Percentiles rank a stretch among this genome's conserved stretches.
These are phyloP conservation scores for Drosophila santomea DNA, from an alignment of 1,140 invertebrate species.

Conservation along the genomic window DNA sequence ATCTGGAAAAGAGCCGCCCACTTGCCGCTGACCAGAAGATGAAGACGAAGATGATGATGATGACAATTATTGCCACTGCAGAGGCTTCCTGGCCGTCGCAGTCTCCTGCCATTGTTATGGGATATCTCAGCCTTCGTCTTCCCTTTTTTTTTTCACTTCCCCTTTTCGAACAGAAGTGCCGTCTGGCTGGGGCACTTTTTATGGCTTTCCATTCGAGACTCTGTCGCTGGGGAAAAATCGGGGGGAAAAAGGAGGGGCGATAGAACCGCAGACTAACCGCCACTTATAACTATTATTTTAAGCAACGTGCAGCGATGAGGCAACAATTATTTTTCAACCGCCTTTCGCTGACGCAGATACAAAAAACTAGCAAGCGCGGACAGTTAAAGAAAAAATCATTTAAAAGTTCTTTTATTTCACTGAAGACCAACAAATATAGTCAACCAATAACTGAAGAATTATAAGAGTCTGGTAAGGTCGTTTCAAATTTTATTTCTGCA, in stretches of 20 bases:
- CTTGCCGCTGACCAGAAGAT: constrained; percentile 73
- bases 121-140: constrained; percentile 26
- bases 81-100: constrained; percentile 18
- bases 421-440: no score
- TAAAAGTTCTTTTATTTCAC: no score
- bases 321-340: constrained; percentile 63
- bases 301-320: constrained; percentile 79
- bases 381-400: constrained; percentile 3
- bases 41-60: constrained; percentile 48
- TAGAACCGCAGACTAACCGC: constrained; percentile 66
- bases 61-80: constrained; percentile 80
- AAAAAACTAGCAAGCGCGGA: constrained; percentile 2
- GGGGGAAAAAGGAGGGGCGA: constrained; percentile 5
- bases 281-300: constrained; percentile 77
- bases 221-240: constrained; percentile 7
- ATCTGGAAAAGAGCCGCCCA: constrained; percentile 62
- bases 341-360: constrained; percentile 29
- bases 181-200: constrained; percentile 63
- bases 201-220: constrained; percentile 61
- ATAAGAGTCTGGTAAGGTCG: no score
- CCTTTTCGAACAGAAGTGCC: constrained; percentile 29
- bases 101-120: constrained; percentile 62
- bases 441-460: no score
- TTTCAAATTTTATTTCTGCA: no score
- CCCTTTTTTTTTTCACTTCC: constrained; percentile 18